Evolutionary conservation across 2,888 invertebrate genomes (phyloP), one percentile per base, ranked within the genome.

Genomic region (Napeogenes sylphis): DNA sequence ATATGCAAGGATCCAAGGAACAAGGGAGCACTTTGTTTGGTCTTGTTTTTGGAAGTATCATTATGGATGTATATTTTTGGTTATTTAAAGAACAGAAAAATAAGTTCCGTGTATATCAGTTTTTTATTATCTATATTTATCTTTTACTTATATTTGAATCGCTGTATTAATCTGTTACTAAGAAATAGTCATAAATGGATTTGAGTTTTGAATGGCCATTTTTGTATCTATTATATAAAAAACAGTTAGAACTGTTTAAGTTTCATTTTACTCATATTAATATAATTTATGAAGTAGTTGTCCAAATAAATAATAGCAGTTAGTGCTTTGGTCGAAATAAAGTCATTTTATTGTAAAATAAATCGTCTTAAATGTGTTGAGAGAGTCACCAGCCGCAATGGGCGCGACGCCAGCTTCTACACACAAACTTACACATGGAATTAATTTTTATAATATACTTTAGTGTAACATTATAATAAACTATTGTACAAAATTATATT

Each of bases 331-430:
- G 68, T 64, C 62, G 63, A 68, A 68, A 70, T 64, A 65, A 61
- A 69, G 67, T 69, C 56, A 63, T 66, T 69, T 70, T 66, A 65
- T 66, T 64, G 71, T 61, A 63, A 69, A 70, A 71, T 71, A 71
- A 71, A 71, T 70, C 69, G 66, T 67, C 59, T 65, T 62, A 68
- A 65, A 71, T 68, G 71, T 64, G 71, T 67, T 67, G 70, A 69
- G 66, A 65, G 68, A 64, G 71, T 69, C 70, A 70, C 67, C 67
- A 56, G 63, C 64, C 66, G 62, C 68, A 68, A 68, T 69, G 70
- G 67, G 70, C 71, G 72, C 64, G 57, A 55, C 61, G 71, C 70
- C 71, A 71, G 68, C 64, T 60, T 62, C 62, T 57, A n/a, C 45
- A 33, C 32, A 45, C 45, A 60, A 33, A 58, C 51, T 54, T 54